Conservation (phyloP, 2,797 vertebrate species). For the Percopsis omiscomaycus region DNA sequence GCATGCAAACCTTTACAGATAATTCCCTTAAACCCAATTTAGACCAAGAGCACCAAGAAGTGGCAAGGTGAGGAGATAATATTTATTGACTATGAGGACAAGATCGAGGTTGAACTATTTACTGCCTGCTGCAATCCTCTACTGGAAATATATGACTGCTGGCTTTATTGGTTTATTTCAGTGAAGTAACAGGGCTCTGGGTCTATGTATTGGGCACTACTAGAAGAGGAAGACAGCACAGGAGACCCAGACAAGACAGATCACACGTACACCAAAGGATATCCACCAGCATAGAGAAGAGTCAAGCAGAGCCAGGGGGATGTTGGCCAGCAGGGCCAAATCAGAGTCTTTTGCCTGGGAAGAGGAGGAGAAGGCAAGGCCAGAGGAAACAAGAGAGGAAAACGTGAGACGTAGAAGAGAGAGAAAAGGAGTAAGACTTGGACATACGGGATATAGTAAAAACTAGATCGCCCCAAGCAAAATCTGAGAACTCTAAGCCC, state of each 20-base stretch:
- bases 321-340: slow-evolving; percentile 86
- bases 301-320: slow-evolving; percentile 89
- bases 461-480: slow-evolving; percentile 22
- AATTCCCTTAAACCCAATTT: neutral
- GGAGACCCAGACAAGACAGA: slow-evolving; percentile 47
- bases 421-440: slow-evolving; percentile 22
- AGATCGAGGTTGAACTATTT: no score
- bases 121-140: no score
- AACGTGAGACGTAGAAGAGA: slow-evolving; percentile 9
- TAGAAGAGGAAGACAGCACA: slow-evolving; percentile 34
- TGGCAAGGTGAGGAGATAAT: slow-evolving; percentile 7
- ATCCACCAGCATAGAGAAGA: slow-evolving; percentile 92
- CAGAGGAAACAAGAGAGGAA: slow-evolving; percentile 38
- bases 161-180: no score
- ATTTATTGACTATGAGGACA: slow-evolving; percentile 17
- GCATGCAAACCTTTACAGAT: slow-evolving; percentile 17
- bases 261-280: slow-evolving; percentile 79
- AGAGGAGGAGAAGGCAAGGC: slow-evolving; percentile 40
- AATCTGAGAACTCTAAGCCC: slow-evolving; percentile 1
- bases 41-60: neutral
- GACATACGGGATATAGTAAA: slow-evolving; percentile 1
- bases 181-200: neutral
- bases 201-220: slow-evolving; percentile 7
- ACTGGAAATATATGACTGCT: no score
- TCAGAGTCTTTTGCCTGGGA: slow-evolving; percentile 86